These are phyloP conservation scores for Metalampra italica DNA, from an alignment of 2,888 invertebrate species.

Conservation along the genomic window DNA sequence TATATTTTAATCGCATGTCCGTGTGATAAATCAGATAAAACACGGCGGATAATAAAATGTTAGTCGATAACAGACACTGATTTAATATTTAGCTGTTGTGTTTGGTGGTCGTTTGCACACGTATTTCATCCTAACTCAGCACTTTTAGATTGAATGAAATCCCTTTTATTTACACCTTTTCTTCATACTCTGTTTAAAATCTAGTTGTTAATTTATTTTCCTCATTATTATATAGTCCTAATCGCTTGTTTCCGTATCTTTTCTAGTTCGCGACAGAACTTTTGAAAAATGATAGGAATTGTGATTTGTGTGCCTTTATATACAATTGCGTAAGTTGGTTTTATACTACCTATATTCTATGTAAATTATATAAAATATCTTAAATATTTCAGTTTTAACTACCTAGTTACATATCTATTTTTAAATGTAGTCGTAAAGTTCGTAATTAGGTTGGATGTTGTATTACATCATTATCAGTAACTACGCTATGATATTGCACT, in stretches of 20 bases:
- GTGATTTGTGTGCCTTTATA: constrained; percentile 49
- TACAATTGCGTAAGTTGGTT: constrained; percentile 43
- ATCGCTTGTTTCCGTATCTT: background rate
- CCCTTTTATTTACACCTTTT: background rate
- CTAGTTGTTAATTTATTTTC: background rate
- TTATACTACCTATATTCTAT: background rate
- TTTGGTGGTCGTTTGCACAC: constrained; percentile 2
- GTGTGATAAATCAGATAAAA: constrained; percentile 3
- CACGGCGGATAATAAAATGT: constrained; percentile 14
- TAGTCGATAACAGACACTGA: constrained; percentile 6
- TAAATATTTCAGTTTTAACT: too few relatives aligned
- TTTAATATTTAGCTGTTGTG: background rate
- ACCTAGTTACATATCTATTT: too few relatives aligned
- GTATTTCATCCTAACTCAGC: background rate
- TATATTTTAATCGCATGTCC: background rate
- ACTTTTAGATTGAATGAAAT: background rate
- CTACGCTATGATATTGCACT: too few relatives aligned
- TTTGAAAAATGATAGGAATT: constrained; percentile 42
- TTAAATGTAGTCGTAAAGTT: too few relatives aligned
- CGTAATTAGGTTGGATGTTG: too few relatives aligned
- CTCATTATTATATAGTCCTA: background rate
- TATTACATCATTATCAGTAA: too few relatives aligned
- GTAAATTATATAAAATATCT: too few relatives aligned
- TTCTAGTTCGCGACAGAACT: constrained; percentile 3
- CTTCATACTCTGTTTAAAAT: background rate